These are phyloP conservation scores for Morpho helenor DNA, from an alignment of 2,888 invertebrate genomes.

Conservation along the genomic window DNA sequence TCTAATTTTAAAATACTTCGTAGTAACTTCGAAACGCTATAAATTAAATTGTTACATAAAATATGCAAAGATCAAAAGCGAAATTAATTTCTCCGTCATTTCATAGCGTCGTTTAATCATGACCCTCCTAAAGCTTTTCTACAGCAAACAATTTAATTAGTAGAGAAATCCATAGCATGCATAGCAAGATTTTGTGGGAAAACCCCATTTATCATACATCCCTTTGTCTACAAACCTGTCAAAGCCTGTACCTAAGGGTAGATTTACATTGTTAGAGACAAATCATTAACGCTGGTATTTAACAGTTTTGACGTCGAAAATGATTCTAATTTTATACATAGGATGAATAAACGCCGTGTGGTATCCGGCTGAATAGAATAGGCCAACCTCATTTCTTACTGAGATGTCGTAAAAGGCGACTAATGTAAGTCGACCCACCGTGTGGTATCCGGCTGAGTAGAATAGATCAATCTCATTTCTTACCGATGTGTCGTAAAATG, in stretches of 20 bases:
- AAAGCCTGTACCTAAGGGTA: slow-evolving; percentile 15
- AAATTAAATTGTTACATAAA: background rate
- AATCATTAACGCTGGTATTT: background rate
- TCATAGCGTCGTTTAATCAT: slow-evolving; percentile 54
- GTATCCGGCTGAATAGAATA: no score
- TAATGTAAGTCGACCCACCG: no score
- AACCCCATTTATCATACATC: slow-evolving; percentile 66
- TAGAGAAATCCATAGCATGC: slow-evolving; percentile 37
- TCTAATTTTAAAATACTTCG: no score
- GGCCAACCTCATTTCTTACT: no score
- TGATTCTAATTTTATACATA: no score
- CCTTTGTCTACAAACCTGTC: slow-evolving; percentile 57
- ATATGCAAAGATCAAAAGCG: slow-evolving; percentile 29
- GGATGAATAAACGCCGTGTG: no score
- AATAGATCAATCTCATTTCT: no score
- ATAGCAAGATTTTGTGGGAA: slow-evolving; percentile 40
- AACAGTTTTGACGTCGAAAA: no score
- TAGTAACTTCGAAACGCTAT: no score
- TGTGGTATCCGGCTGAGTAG: no score
- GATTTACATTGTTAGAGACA: background rate
- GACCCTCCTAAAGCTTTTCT: slow-evolving; percentile 42
- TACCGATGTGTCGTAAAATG: no score
- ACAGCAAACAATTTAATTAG: slow-evolving; percentile 65
- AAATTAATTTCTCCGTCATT: slow-evolving; percentile 53
- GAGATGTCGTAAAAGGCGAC: no score